Evolutionary conservation across 2,113 vertebrate species (phyloP).

Genomic region (Melospiza melodia): DNA sequence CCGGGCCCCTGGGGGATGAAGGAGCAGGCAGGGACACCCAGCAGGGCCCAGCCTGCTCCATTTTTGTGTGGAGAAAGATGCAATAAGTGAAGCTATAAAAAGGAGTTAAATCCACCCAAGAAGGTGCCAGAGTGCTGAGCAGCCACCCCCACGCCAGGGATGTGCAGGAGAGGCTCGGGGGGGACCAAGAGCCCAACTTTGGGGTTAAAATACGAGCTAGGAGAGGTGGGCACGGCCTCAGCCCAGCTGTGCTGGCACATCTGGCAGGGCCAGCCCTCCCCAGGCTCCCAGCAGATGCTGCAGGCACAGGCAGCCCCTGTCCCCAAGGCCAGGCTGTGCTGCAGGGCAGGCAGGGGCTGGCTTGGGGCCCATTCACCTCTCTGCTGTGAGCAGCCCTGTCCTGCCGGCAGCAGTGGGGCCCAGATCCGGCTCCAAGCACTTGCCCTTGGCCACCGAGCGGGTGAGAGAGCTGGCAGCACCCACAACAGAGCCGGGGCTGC

Average conservation of each 20-base stretch:
- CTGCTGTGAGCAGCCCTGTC: neutral
- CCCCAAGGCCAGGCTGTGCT: neutral
- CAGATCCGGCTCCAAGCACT: neutral
- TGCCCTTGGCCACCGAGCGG: neutral
- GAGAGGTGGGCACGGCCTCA: fast-evolving
- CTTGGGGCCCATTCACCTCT: neutral
- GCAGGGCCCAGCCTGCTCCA: neutral
- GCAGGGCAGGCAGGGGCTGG: fast-evolving
- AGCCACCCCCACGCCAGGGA: neutral
- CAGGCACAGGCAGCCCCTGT: neutral
- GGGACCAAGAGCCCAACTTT: neutral
- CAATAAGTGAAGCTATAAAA: neutral
- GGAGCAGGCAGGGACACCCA: neutral
- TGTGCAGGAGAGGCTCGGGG: neutral
- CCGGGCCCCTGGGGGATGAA: neutral
- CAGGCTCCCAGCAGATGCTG: neutral
- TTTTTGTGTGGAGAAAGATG: neutral
- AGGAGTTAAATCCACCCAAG: neutral
- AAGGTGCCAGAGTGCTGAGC: neutral
- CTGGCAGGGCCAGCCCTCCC: neutral
- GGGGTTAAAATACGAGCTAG: neutral
- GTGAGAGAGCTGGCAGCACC: neutral
- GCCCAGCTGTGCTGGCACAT: constrained; percentile 1
- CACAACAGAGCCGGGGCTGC: neutral
- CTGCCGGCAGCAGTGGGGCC: neutral